Evolutionary conservation across 2,888 invertebrate species (phyloP).

Genomic region (Ophion obscuratus): DNA sequence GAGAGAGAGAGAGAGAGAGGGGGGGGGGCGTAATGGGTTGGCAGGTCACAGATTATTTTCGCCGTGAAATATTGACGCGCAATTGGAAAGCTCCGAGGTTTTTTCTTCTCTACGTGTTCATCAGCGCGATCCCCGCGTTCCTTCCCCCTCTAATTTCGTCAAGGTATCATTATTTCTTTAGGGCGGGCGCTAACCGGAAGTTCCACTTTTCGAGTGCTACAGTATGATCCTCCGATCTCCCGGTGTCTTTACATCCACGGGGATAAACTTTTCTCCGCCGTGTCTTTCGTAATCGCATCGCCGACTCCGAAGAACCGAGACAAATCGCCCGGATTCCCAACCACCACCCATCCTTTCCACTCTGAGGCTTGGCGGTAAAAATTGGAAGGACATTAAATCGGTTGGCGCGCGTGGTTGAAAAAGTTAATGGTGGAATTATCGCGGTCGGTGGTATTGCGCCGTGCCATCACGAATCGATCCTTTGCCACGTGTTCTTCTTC

Average conservation of each 20-base stretch:
- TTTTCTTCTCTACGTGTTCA: conserved; percentile 15
- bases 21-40: conserved; percentile 14
- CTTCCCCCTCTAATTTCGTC: conserved; percentile 1
- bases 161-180: conserved; percentile 56
- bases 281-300: conserved; percentile 43
- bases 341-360: conserved; percentile 20
- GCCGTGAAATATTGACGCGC: conserved; percentile 46
- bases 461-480: conserved; percentile 67
- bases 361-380: conserved; percentile 55
- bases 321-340: conserved; percentile 59
- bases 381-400: conserved; percentile 68
- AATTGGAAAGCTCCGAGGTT: conserved; percentile 32
- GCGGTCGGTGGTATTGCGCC: conserved; percentile 70
- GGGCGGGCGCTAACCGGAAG: conserved; percentile 61
- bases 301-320: conserved; percentile 62
- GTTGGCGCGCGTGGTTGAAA: conserved; percentile 65
- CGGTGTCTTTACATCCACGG: conserved; percentile 13
- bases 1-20: too few relatives aligned
- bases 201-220: conserved; percentile 30
- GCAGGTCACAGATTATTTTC: conserved; percentile 62
- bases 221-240: conserved; percentile 10
- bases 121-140: conserved; percentile 16
- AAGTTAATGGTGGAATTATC: conserved; percentile 73
- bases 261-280: conserved; percentile 48
- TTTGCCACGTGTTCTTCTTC: conserved; percentile 57